Conservation (phyloP, 2,113 vertebrate species). For the Esox niger region DNA sequence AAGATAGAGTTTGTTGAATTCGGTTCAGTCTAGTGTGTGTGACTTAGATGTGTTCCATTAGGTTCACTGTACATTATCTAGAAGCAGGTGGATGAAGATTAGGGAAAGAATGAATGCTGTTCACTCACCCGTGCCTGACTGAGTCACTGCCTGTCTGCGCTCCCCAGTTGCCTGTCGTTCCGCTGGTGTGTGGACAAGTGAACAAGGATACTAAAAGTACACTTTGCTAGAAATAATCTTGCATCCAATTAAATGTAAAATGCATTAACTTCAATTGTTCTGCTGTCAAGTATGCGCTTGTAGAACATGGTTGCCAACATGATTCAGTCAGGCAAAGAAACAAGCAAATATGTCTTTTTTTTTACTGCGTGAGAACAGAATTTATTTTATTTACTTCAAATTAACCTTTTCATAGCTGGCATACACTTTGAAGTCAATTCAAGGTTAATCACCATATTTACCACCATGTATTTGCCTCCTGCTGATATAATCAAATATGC, state of each 20-base stretch:
- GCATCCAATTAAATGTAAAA: too few relatives aligned
- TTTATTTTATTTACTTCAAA: not conserved
- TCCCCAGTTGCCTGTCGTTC: not conserved
- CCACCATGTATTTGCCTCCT: not conserved
- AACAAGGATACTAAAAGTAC: too few relatives aligned
- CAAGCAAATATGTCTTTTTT: too few relatives aligned
- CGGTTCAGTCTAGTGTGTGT: too few relatives aligned
- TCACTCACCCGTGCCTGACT: conserved; percentile 29
- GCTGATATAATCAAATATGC: not conserved
- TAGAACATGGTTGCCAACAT: not conserved
- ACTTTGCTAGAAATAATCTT: too few relatives aligned
- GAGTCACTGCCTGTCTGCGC: not conserved
- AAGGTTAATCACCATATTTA: conserved; percentile 1
- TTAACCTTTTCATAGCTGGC: conserved; percentile 1
- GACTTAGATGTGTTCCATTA: too few relatives aligned
- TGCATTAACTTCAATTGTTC: too few relatives aligned
- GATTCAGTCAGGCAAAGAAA: not conserved
- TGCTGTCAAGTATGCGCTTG: too few relatives aligned
- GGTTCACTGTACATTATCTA: too few relatives aligned
- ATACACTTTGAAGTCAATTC: not conserved
- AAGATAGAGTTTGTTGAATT: too few relatives aligned
- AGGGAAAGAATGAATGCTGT: not conserved
- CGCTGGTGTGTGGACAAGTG: too few relatives aligned
- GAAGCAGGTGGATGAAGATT: too few relatives aligned
- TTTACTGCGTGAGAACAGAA: not conserved